Evolutionary conservation across 2,113 vertebrate genomes (phyloP), one percentile per base, ranked within the genome.

Genomic region (Strix uralensis): DNA sequence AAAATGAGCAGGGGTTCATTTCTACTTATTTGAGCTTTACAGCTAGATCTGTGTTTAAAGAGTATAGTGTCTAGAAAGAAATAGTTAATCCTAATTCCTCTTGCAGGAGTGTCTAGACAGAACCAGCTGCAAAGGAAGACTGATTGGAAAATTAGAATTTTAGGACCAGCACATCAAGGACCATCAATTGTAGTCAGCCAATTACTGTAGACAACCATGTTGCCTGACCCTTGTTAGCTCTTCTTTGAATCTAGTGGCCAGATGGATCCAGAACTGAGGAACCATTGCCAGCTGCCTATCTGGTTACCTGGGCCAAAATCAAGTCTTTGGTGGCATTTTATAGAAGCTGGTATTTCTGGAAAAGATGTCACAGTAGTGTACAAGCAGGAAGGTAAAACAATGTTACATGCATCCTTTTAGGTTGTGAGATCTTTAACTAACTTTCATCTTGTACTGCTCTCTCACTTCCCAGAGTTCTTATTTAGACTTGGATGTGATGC

Each of bases 71-170:
- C 81, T 92, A 90, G 75, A 88, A 89, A 94, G n/a, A 95, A 91
- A 79, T n/a, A 52, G 25, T 67, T 91, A 91, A 96, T 94, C 91
- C 87, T 91, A 83, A 94, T 87, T 94, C 66, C 20, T 92, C 81
- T 87, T 49, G 13, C 66, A 91, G 81, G n/a, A 92, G 19, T 38
- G 57, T 87, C 66, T 61, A 73, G 73, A 51, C 34, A 89, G 66
- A 91, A n/a, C 8, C 62, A 87, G 73, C 58, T 97, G 66, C 89
- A 91, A 86, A 87, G 58, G n/a, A 86, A 90, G 42, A 87, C 9
- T 82, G 77, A 79, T 34, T 32, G 51, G 66, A 77, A 96, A 92
- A 92, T 51, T 59, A 58, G 55, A 54, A 70, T 86, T 85, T 87
- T 80, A 94, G 74, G 49, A 74, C 52, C 66, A 17, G 66, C 27